Evolutionary conservation across 2,113 vertebrate species (phyloP).

Genomic region (Anarhynchus alexandrinus): DNA sequence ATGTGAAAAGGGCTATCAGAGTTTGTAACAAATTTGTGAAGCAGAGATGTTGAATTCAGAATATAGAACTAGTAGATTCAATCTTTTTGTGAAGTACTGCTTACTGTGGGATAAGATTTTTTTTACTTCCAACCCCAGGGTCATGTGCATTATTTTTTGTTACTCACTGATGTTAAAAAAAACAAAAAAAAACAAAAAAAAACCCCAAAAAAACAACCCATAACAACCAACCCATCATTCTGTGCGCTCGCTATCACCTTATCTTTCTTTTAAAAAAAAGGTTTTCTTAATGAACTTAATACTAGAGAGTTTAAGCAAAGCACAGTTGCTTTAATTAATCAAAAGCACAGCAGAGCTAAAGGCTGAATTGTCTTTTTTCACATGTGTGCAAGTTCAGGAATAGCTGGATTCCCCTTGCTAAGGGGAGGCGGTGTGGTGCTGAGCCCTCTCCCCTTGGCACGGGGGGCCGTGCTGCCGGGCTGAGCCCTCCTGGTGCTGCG

Average conservation of each 20-base stretch:
- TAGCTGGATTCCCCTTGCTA: too few relatives aligned
- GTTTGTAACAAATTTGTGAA: neutral
- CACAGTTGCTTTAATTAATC: neutral
- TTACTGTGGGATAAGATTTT: neutral
- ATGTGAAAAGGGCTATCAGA: neutral
- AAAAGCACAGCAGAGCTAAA: neutral
- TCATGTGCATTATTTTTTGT: neutral
- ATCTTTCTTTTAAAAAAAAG: neutral
- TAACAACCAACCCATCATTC: neutral
- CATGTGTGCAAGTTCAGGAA: neutral
- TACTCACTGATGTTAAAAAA: neutral
- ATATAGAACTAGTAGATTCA: neutral
- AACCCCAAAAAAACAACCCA: too few relatives aligned
- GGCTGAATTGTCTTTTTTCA: neutral
- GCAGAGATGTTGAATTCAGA: neutral
- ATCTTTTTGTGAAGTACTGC: neutral
- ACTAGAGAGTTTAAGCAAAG: neutral
- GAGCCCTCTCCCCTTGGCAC: accelerated
- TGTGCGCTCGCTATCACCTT: neutral
- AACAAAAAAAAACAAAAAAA: too few relatives aligned
- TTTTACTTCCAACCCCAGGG: neutral
- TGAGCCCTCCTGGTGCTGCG: neutral
- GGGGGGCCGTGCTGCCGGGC: neutral
- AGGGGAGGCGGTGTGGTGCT: neutral
- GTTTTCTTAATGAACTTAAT: neutral